Conservation (phyloP, 2,888 invertebrate species). For the Mylabris sibirica region DNA sequence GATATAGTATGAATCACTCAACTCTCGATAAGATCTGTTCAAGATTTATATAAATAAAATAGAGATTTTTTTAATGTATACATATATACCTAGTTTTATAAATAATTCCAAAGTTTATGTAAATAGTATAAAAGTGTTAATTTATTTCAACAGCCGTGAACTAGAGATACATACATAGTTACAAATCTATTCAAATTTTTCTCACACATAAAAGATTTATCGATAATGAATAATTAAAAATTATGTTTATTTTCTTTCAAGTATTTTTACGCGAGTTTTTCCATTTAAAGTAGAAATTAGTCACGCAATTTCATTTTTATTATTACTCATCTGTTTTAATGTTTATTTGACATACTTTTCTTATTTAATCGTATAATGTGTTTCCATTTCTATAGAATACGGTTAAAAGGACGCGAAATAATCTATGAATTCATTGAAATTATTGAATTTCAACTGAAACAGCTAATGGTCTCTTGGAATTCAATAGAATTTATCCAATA, state of each 20-base stretch:
- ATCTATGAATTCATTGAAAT: constrained; percentile 8
- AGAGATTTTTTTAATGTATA: background rate
- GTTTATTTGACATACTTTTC: constrained; percentile 2
- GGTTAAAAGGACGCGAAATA: background rate
- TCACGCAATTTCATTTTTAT: constrained; percentile 14
- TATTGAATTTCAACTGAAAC: constrained; percentile 9
- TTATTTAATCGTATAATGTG: background rate
- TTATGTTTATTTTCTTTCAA: background rate
- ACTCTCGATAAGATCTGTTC: background rate
- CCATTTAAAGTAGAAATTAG: constrained; percentile 4
- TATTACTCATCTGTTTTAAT: constrained; percentile 6
- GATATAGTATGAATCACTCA: background rate
- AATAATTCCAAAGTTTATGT: background rate
- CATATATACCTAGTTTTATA: no score
- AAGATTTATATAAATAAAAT: background rate
- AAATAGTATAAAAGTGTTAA: background rate
- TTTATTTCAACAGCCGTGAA: background rate
- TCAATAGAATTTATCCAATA: constrained; percentile 11
- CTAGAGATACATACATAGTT: no score
- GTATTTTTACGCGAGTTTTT: background rate
- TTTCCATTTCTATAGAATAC: constrained; percentile 2
- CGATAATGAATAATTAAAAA: background rate
- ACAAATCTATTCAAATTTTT: no score
- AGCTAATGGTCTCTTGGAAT: constrained; percentile 14
- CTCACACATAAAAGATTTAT: background rate